These are phyloP conservation scores for Drosophila pruinosa DNA, from an alignment of 1,140 invertebrate genomes.

Conservation along the genomic window DNA sequence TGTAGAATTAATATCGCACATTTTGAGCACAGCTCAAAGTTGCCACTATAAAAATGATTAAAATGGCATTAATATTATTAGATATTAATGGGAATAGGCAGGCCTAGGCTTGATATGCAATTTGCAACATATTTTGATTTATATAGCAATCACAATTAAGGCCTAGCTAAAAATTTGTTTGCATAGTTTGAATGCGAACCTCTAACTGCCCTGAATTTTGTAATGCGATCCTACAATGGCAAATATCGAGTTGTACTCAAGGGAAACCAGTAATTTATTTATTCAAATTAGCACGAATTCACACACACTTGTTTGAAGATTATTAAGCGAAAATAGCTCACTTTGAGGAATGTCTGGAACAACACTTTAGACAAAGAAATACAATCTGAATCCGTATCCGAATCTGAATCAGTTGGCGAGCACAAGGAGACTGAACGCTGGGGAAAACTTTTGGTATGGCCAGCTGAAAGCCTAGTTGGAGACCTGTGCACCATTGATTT, in stretches of 20 bases:
- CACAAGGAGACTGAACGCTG: constrained; percentile 53
- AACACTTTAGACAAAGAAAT: constrained; percentile 3
- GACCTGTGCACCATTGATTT: constrained; percentile 21
- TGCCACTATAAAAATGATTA: neutral
- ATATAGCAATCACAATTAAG: neutral
- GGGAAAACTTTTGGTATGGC: constrained; percentile 8
- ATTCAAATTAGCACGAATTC: neutral
- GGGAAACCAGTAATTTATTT: constrained; percentile 10
- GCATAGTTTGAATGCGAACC: neutral
- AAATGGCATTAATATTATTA: neutral
- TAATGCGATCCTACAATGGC: constrained; percentile 20
- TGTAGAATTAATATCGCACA: neutral
- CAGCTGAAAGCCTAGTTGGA: neutral
- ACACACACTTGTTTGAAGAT: neutral
- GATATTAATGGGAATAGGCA: neutral
- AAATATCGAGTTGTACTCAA: constrained; percentile 21
- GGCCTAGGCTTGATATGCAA: neutral
- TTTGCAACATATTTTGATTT: neutral
- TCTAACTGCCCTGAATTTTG: constrained; percentile 13
- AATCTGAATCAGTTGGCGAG: constrained; percentile 46
- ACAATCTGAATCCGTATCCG: constrained; percentile 15
- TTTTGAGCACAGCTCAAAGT: neutral
- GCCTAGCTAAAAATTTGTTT: neutral
- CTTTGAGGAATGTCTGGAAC: neutral
- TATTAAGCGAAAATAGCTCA: neutral